Evolutionary conservation across 2,888 invertebrate species (phyloP), one percentile per base, ranked within the genome.

Genomic region (Nasonia oneida): DNA sequence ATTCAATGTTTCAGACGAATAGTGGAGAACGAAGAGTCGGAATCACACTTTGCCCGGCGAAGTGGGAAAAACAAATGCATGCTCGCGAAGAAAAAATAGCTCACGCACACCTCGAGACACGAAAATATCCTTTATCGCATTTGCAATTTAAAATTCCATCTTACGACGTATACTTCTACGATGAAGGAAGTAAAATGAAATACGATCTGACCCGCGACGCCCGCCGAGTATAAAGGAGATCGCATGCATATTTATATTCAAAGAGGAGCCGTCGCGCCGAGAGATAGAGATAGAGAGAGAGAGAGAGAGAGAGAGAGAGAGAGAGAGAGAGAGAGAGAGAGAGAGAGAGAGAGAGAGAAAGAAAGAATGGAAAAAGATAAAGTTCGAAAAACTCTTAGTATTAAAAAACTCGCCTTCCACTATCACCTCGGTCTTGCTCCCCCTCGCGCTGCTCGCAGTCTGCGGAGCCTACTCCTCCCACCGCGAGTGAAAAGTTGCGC

Each of bases 161-260:
- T 83, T 83, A 77, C 78, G 78, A 84, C 83, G 78, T 87, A 85
- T 67, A 67, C 81, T 85, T 79, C 79, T 78, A 74, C 57, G 81
- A 74, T 84, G 75, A 75, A 85, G 80, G 84, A 83, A 84, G 75
- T 85, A 83, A 87, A 85, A 83, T 85, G 87, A 87, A 87, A 87
- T 84, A 85, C 85, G 85, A 87, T 81, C 83, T 75, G 85, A 78
- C 75, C 78, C 47, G 50, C 61, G 61, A 73, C 47, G 42, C 57
- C n/a, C 78, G 77, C 57, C 23, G 47, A 74, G 78, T 83, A 75
- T 57, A 75, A 84, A 82, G 61, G 75, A 84, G 84, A 87, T 87
- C 81, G 79, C 81, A 87, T 87, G 87, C 83, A 87, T 87, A 87
- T 87, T 87, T 85, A 87, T 87, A 85, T 61, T 74, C 81, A 42